Evolutionary conservation across 1,140 invertebrate species (phyloP), one percentile per base, ranked within the genome.

Genomic region (Heterodera carotae): DNA sequence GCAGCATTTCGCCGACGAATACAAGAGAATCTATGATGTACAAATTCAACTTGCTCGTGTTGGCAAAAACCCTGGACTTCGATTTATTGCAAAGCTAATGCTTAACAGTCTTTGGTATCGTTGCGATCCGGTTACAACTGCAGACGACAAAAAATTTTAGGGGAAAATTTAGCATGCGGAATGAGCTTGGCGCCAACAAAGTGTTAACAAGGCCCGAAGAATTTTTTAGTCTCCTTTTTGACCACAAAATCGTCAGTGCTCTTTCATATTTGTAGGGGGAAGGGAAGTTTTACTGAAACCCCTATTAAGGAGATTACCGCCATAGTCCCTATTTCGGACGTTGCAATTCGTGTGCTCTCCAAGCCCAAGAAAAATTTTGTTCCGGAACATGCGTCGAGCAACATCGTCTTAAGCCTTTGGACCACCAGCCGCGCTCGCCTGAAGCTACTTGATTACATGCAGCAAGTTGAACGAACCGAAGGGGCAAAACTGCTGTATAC

Each of bases 21-120:
- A 56, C 53, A 56, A 56, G n/a, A 56, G 53, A 12, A n/a, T 56
- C n/a, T 56, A 56, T n/a, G n/a, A 56, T 56, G 53, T 56, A n/a
- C 53, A 56, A 56, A 12, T 56, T 10, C 10, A 12, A 12, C 10
- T n/a, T 56, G 10, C 10, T 12, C 10, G n/a, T 12, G n/a, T 56
- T 10, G 53, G n/a, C 10, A 56, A 56, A n/a, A 56, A 56, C n/a
- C 53, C 53, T 10, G 53, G 53, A n/a, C 53, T 56, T 10, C 53
- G 53, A 10, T 56, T 12, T n/a, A 56, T 56, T n/a, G 10, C 53
- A 12, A 56, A 56, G 53, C 53, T 56, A n/a, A 56, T 56, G 53
- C 53, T 56, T 10, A 56, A 56, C 53, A 56, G 53, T n/a, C 53
- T 56, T 56, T 56, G 53, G n/a, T 56, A 56, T 12, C 10, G 10